These are phyloP conservation scores for Prolemur simus DNA, from an alignment of 2,113 vertebrate species.

Conservation along the genomic window DNA sequence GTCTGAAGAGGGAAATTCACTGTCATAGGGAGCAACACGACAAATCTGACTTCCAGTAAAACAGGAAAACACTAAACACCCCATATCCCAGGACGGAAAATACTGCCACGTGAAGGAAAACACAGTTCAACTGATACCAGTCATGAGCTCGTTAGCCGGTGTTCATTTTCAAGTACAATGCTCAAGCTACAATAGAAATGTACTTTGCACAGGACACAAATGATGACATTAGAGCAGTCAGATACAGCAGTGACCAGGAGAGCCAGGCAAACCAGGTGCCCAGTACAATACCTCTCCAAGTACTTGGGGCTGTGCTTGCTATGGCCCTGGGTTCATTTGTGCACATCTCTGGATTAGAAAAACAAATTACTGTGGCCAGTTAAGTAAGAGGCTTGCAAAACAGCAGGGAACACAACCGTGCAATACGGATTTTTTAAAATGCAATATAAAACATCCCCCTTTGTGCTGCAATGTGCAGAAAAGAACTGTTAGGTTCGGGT, in stretches of 20 bases:
- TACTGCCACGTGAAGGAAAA: background rate
- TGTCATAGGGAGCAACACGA: background rate
- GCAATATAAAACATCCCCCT: background rate
- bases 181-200: background rate
- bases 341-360: background rate
- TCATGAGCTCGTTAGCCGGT: background rate
- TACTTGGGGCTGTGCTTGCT: background rate
- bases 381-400: background rate
- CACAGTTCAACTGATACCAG: background rate
- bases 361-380: background rate
- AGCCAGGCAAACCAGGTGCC: background rate
- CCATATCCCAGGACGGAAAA: background rate
- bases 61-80: background rate
- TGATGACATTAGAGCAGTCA: background rate
- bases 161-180: background rate
- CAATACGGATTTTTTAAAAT: background rate
- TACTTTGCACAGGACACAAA: background rate
- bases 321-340: background rate
- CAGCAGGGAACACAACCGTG: background rate
- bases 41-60: constrained; percentile 42
- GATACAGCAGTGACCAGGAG: background rate
- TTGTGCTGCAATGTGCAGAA: background rate
- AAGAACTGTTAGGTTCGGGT: background rate
- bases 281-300: background rate
- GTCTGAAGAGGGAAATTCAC: background rate